Conservation (phyloP, 2,797 vertebrate genomes). For the Rhynchotus rufescens region DNA sequence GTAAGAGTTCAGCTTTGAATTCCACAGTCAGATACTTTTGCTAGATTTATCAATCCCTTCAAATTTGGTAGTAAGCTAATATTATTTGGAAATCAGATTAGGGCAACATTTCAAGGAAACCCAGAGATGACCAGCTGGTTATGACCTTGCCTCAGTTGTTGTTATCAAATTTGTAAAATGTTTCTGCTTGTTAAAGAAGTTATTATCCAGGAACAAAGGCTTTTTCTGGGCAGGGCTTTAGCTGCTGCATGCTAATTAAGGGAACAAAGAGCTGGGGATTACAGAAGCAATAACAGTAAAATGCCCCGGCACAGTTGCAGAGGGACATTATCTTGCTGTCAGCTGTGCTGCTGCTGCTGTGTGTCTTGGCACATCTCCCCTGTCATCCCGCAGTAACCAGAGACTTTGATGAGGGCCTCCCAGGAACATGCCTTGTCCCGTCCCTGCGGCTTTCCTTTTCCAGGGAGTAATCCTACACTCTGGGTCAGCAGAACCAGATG, state of each 20-base stretch:
- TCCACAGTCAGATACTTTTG: neutral
- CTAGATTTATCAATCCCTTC: neutral
- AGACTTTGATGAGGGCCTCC: neutral
- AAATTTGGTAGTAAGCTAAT: neutral
- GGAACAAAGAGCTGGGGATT: slow-evolving; percentile 34
- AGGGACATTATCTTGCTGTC: neutral
- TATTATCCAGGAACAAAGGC: slow-evolving; percentile 16
- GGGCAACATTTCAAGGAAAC: neutral
- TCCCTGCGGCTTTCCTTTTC: neutral
- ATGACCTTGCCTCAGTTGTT: neutral
- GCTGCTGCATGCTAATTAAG: neutral
- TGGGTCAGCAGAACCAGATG: slow-evolving; percentile 3
- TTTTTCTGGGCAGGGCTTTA: slow-evolving; percentile 26
- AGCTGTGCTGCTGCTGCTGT: neutral
- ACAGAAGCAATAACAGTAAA: slow-evolving; percentile 42
- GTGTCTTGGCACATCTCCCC: slow-evolving; percentile 17
- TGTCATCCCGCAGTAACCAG: neutral
- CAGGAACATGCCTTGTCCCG: neutral
- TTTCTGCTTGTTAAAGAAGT: slow-evolving; percentile 23
- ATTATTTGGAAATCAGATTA: neutral
- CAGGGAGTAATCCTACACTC: neutral
- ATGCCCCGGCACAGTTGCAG: neutral
- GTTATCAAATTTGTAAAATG: neutral
- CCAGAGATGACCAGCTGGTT: neutral
- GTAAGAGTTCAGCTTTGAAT: neutral